Evolutionary conservation across 2,113 vertebrate species (phyloP).

Genomic region (Gobio gobio): DNA sequence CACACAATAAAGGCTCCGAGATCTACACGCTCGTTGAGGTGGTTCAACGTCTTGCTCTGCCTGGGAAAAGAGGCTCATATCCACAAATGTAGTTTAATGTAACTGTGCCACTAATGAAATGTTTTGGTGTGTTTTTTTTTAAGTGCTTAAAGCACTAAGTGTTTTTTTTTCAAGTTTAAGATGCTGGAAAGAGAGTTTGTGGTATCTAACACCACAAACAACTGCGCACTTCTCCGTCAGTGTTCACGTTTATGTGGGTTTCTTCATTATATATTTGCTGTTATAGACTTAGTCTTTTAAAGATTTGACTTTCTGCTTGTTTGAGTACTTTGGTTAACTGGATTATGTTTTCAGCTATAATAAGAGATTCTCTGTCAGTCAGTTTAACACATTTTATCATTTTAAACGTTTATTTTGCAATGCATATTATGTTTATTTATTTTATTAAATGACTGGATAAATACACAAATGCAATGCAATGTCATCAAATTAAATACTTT

Average conservation of each 20-base stretch:
- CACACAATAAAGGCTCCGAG: conserved; percentile 22
- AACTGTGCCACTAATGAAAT: conserved; percentile 64
- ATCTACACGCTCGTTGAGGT: conserved; percentile 14
- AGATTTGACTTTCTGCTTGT: not conserved
- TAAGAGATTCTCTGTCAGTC: too few relatives aligned
- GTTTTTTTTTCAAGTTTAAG: not conserved
- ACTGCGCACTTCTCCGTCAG: not conserved
- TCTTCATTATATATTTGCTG: conserved; percentile 50
- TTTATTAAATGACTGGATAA: not conserved
- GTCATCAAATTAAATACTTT: not conserved
- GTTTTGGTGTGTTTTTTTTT: conserved; percentile 39
- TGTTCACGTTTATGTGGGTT: not conserved
- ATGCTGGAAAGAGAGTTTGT: conserved; percentile 43
- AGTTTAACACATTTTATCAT: not conserved
- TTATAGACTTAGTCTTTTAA: not conserved
- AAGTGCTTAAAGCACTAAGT: conserved; percentile 66
- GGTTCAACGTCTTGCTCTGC: conserved; percentile 6
- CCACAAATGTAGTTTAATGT: conserved; percentile 73
- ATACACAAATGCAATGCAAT: not conserved
- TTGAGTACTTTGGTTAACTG: not conserved
- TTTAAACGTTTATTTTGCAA: not conserved
- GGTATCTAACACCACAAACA: conserved; percentile 60
- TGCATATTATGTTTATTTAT: not conserved
- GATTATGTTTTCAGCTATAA: not conserved
- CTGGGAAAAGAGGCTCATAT: conserved; percentile 60